These are phyloP conservation scores for Phenganax marumi DNA, from an alignment of 92 coral and sea anemone genomes.

Conservation along the genomic window DNA sequence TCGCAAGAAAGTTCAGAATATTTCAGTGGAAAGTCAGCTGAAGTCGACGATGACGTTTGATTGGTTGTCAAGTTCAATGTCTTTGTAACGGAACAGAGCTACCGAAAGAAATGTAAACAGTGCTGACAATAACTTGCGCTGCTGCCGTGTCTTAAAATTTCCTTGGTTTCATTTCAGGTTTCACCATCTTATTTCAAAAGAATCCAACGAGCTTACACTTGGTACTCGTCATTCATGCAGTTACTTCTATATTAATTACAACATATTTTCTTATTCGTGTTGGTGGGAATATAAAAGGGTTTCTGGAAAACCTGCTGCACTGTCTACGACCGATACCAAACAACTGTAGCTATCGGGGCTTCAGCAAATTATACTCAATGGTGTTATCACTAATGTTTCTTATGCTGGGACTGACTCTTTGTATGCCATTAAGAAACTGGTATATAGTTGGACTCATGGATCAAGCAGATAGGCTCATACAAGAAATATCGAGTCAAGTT, in stretches of 20 bases:
- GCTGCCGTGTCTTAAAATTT: not conserved
- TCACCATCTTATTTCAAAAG: not conserved
- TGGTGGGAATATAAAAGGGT: slow-evolving; percentile 5
- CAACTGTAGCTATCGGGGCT: not conserved
- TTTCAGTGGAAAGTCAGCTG: no score
- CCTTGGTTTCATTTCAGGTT: slow-evolving; percentile 18
- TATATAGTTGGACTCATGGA: not conserved
- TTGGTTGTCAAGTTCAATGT: no score
- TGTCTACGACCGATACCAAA: not conserved
- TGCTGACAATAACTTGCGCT: not conserved
- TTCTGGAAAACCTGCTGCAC: slow-evolving; percentile 8
- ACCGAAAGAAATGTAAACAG: no score
- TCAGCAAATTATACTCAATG: slow-evolving; percentile 2
- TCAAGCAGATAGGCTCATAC: not conserved
- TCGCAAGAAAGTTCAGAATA: no score
- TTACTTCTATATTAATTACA: not conserved
- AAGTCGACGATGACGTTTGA: no score
- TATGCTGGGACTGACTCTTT: slow-evolving; percentile 1
- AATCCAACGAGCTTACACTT: not conserved
- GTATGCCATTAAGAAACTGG: slow-evolving; percentile 11
- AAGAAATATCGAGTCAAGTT: not conserved
- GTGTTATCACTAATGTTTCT: slow-evolving; percentile 3
- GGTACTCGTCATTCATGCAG: not conserved
- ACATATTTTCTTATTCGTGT: not conserved
- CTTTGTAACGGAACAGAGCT: no score